These are phyloP conservation scores for Polyodon spathula DNA, from an alignment of 2,113 vertebrate genomes.

Conservation along the genomic window DNA sequence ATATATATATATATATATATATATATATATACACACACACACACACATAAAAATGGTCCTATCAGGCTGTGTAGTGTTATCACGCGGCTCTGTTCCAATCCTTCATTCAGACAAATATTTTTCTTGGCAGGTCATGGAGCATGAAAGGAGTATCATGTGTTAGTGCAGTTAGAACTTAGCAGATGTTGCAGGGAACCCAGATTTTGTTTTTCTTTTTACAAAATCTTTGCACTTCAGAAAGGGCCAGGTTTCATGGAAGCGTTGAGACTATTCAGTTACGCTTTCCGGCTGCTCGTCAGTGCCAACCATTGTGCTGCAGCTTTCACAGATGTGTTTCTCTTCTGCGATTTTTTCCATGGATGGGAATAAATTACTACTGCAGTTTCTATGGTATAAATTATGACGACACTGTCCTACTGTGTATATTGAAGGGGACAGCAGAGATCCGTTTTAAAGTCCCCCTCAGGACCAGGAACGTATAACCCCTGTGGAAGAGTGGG, in stretches of 20 bases:
- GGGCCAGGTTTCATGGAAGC: slow-evolving; percentile 48
- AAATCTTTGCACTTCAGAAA: slow-evolving; percentile 56
- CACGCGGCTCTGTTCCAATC: slow-evolving; percentile 32
- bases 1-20: too few relatives aligned
- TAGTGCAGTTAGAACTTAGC: slow-evolving; percentile 52
- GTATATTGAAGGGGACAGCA: slow-evolving; percentile 30
- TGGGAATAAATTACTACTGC: slow-evolving; percentile 34
- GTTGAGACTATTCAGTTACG: slow-evolving; percentile 58
- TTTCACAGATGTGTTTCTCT: slow-evolving; percentile 53
- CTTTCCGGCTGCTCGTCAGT: slow-evolving; percentile 51
- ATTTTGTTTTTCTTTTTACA: slow-evolving; percentile 32
- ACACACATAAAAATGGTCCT: slow-evolving; percentile 8
- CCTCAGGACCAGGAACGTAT: not conserved
- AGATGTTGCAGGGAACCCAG: slow-evolving; percentile 65
- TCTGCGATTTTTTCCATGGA: slow-evolving; percentile 24
- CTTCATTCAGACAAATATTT: slow-evolving; percentile 57
- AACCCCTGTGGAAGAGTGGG: not conserved
- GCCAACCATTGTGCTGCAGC: slow-evolving; percentile 49
- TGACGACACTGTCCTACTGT: slow-evolving; percentile 36
- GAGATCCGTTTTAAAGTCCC: not conserved
- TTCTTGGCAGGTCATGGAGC: slow-evolving; percentile 51
- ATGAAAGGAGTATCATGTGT: slow-evolving; percentile 50
- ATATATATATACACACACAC: too few relatives aligned
- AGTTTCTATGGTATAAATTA: slow-evolving; percentile 49
- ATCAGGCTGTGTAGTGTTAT: slow-evolving; percentile 33